phyloP scores from a whole-genome alignment of 2,797 vertebrate species.

The Phrynocephalus vlangalii region DNA sequence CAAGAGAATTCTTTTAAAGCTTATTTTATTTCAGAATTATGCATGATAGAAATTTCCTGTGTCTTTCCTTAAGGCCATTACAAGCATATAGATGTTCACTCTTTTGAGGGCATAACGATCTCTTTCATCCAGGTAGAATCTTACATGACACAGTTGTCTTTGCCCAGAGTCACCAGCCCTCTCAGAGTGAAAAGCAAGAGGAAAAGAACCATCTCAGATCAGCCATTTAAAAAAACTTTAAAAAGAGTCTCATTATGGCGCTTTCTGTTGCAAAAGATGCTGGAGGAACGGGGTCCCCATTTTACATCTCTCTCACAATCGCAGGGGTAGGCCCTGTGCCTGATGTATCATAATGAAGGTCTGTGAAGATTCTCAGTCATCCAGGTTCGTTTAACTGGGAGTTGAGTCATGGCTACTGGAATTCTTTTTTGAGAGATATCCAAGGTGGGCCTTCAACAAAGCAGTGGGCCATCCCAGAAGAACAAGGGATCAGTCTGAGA shows the following conservation, averaged over 20 bases:
- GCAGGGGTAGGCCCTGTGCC: slow-evolving; percentile 22
- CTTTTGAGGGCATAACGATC: not conserved
- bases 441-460: too few relatives aligned
- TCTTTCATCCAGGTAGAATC: slow-evolving; percentile 5
- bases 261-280: slow-evolving; percentile 2
- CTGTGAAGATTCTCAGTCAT: too few relatives aligned
- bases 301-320: slow-evolving; percentile 5
- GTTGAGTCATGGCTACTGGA: too few relatives aligned
- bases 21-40: slow-evolving; percentile 2
- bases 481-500: too few relatives aligned
- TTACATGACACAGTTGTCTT: not conserved
- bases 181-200: slow-evolving; percentile 33
- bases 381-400: too few relatives aligned
- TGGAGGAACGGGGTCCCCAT: slow-evolving; percentile 19
- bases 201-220: slow-evolving; percentile 33
- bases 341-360: not conserved
- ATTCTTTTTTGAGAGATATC: too few relatives aligned
- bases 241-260: slow-evolving; percentile 20
- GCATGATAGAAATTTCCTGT: not conserved
- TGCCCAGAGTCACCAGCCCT: not conserved
- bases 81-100: not conserved
- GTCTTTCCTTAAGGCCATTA: not conserved
- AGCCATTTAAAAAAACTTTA: not conserved
- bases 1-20: slow-evolving; percentile 16
- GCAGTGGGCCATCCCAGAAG: too few relatives aligned